Evolutionary conservation across 2,113 vertebrate genomes (phyloP), one percentile per base, ranked within the genome.

Genomic region (Xenopus laevis): DNA sequence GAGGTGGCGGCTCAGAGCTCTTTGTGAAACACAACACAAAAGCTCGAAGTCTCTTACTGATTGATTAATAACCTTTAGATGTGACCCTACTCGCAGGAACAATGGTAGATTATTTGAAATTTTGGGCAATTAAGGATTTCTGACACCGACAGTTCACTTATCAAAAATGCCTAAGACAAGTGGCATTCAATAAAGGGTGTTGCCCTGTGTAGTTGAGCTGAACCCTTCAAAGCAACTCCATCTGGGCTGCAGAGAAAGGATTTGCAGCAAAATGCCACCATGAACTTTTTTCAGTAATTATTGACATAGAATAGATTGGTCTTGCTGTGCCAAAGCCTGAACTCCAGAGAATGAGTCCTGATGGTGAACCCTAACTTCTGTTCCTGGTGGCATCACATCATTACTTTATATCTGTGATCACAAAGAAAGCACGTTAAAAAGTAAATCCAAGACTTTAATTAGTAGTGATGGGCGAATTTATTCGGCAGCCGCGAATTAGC

Each of bases 51-150:
- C n/a, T 65, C 69, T 55, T 16, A 0, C 1, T 85, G 88, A 89
- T 78, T 87, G 88, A 89, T 83, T 77, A 80, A 79, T 88, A 83
- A 87, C 88, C 88, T 89, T 90, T 84, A 82, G 73, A 62, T 52
- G 73, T 46, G 83, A 69, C 67, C 50, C 78, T 16, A 69, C 23
- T 79, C 83, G 23, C 68, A 65, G 79, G 78, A 88, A 81, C 83
- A 80, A 76, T 58, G 81, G 23, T 27, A 27, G 23, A 80, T 82
- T 81, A 82, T 73, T 73, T 81, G 78, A 77, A 83, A 81, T 81
- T 72, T 74, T 79, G 76, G 73, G 82, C 86, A 89, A 87, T 89
- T 89, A 89, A 83, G 81, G 81, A 74, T 78, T 75, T 82, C 78
- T 75, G 71, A 78, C 77, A 45, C 23, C 67, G 78, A 80, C 82